Evolutionary conservation across 2,797 vertebrate species (phyloP), one percentile per base, ranked within the genome.

Genomic region (Protosalanx chinensis): DNA sequence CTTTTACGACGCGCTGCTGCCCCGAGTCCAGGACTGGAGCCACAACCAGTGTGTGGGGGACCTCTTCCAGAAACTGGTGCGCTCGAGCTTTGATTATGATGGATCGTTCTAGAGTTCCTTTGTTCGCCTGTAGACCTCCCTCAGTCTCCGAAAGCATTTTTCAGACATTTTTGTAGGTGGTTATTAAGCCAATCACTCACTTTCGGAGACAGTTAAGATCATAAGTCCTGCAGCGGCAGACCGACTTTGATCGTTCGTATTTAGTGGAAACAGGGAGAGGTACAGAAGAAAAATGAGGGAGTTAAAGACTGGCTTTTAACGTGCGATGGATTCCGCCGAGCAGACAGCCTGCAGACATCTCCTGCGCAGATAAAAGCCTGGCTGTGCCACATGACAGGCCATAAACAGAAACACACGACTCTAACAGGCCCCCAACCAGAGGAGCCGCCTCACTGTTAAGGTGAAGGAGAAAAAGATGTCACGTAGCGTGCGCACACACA

Each of bases 11-110:
- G 94, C 93, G 66, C 94, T 99, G 30, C 88, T 94, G 3, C 97
- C 97, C 58, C 90, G 97, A 0, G 94, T 98, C 78, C 95, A 97
- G 84, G 93, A 96, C 81, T 99, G 97, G 96, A 93, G 94, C 81
- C 93, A 95, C 82, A 94, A 96, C 87, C 96, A 98, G 70, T 91
- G 95, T 3, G 98, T 99, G 3, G 98, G 98, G 12, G 97, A 99
- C 89, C 97, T 99, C 79, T 99, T 99, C 89, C 98, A 99, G 88
- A 98, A 96, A 85, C 87, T 98, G 93, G 97, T 98, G 87, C 85
- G 90, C 2, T 41, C 23, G 1, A 12, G 20, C 20, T 41, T 66
- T 5, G 27, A 27, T 51, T 51, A 13, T 67, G 41, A 20, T 41
- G 10, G 41, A 16, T 67, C 37, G 8, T 49, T 41, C 27, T 20